These are phyloP conservation scores for Phalacrocorax aristotelis DNA, from an alignment of 2,113 vertebrate species.

Conservation along the genomic window DNA sequence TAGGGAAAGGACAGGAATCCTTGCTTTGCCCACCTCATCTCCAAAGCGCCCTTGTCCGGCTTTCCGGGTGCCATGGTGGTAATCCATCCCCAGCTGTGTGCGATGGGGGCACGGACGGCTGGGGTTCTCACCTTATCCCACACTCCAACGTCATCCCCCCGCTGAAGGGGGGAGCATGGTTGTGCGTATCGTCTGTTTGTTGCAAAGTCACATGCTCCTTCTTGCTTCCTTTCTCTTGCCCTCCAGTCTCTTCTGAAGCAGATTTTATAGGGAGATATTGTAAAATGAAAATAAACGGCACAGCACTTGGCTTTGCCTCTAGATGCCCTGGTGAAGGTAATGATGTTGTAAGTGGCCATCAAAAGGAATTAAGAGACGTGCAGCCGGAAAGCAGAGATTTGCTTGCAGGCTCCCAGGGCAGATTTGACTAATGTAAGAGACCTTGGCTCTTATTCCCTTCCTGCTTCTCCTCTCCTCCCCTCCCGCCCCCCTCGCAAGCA, in stretches of 20 bases:
- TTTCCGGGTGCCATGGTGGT: accelerated
- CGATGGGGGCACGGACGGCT: accelerated
- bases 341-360: slow-evolving; percentile 71
- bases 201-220: not conserved
- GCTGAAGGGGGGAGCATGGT: accelerated
- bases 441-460: slow-evolving; percentile 52
- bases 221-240: not conserved
- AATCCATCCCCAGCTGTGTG: not conserved
- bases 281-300: slow-evolving; percentile 52
- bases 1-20: not conserved
- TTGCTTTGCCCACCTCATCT: not conserved
- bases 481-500: not conserved
- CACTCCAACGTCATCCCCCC: accelerated
- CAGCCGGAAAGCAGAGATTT: slow-evolving; percentile 65
- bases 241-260: not conserved
- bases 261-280: slow-evolving; percentile 26
- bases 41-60: not conserved
- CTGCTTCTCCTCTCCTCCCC: not conserved
- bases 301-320: slow-evolving; percentile 53
- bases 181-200: accelerated
- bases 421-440: slow-evolving; percentile 67
- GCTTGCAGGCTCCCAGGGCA: slow-evolving; percentile 60
- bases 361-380: slow-evolving; percentile 68
- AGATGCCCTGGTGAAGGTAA: slow-evolving; percentile 66
- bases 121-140: accelerated